Conservation (phyloP, 2,888 invertebrate genomes). For the Nephrotoma appendiculata region DNA sequence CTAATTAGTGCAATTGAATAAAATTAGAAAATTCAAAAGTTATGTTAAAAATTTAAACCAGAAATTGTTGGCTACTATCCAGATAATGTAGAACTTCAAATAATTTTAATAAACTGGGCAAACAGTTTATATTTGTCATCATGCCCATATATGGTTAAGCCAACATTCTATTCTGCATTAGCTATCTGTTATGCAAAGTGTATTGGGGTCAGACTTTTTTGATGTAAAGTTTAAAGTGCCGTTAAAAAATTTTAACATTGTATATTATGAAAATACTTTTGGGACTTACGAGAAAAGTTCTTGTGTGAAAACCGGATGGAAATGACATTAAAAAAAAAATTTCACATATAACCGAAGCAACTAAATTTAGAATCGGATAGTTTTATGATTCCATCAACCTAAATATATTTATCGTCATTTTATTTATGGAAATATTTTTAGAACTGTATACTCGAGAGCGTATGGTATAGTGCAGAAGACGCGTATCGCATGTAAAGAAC, state of each 20-base stretch:
- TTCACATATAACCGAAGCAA: not conserved
- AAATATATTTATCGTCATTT: not conserved
- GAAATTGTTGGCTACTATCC: not conserved
- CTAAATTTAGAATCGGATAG: not conserved
- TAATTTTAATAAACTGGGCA: not conserved
- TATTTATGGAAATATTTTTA: constrained; percentile 1
- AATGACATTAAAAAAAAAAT: not conserved
- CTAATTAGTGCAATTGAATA: not conserved
- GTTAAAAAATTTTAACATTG: not conserved
- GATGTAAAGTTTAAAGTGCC: not conserved
- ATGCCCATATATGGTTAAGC: not conserved
- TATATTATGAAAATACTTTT: not conserved
- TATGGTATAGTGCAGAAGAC: not conserved
- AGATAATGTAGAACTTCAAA: not conserved
- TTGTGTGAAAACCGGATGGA: not conserved
- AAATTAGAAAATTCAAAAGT: not conserved
- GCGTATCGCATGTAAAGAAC: not conserved
- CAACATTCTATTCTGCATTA: not conserved
- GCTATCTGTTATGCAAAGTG: not conserved
- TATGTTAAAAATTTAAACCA: not conserved
- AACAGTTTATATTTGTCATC: not conserved
- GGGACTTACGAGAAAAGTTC: not conserved
- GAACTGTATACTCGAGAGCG: not conserved
- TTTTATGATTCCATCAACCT: not conserved
- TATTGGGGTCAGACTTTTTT: not conserved